These are phyloP conservation scores for Molossus alvarezi DNA, from an alignment of 2,797 vertebrate genomes.

Conservation along the genomic window DNA sequence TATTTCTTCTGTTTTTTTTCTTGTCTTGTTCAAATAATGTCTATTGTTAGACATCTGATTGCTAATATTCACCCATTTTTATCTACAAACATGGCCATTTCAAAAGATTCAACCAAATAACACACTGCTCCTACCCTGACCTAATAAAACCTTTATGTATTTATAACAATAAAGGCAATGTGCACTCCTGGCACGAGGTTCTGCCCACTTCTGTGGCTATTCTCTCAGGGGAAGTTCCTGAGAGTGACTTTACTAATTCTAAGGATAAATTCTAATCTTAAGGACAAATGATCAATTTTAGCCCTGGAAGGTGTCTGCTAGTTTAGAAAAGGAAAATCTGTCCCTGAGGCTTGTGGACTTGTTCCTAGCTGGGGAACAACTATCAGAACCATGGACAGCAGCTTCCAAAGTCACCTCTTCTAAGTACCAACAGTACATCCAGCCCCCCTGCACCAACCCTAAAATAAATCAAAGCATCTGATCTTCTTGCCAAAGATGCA, in stretches of 20 bases:
- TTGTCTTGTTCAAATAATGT: constrained; percentile 15
- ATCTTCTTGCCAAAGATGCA: background rate
- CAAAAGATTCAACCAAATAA: background rate
- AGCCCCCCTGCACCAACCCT: background rate
- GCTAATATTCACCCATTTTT: background rate
- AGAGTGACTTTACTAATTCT: background rate
- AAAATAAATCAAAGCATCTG: background rate
- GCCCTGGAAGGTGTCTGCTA: background rate
- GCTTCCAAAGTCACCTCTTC: background rate
- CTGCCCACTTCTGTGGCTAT: background rate
- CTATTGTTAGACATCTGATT: background rate
- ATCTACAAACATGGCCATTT: background rate
- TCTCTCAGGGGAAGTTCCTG: background rate
- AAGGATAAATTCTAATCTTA: background rate
- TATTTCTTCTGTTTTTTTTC: constrained; percentile 48
- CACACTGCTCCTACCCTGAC: background rate
- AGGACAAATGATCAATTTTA: background rate
- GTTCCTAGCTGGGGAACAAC: background rate
- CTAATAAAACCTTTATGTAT: background rate
- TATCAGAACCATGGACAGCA: rapidly evolving
- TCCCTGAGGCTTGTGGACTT: background rate
- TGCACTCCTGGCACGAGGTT: background rate
- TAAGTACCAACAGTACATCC: background rate
- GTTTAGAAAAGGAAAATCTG: background rate
- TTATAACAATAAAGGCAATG: background rate